Evolutionary conservation across 2,113 vertebrate species (phyloP).

Genomic region (Brachyistius frenatus): DNA sequence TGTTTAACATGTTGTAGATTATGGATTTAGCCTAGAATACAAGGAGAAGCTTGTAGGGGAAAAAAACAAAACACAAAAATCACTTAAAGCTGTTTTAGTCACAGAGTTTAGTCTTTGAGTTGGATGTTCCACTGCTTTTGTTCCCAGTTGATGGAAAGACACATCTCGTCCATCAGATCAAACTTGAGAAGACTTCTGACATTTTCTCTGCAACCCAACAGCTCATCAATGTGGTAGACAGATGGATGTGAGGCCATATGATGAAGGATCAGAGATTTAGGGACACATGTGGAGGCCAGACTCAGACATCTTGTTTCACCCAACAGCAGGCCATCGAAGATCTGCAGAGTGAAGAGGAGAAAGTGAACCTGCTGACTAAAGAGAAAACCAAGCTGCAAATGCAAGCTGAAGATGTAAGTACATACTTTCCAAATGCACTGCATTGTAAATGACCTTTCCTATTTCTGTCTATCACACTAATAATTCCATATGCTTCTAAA

Average conservation of each 20-base stretch:
- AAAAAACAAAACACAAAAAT: background rate
- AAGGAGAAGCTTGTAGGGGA: background rate
- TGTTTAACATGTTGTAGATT: constrained; percentile 21
- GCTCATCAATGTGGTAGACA: constrained; percentile 57
- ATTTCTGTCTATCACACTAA: too few species aligned
- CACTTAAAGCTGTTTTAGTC: constrained; percentile 7
- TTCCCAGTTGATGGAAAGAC: constrained; percentile 14
- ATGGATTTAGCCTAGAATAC: constrained; percentile 14
- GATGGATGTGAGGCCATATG: constrained; percentile 34
- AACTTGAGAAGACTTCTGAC: constrained; percentile 21
- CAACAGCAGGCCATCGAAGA: constrained; percentile 83
- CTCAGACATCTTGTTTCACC: constrained; percentile 38
- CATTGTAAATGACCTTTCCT: too few species aligned
- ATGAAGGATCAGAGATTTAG: constrained; percentile 38
- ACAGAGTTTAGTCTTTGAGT: background rate
- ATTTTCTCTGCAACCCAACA: constrained; percentile 32
- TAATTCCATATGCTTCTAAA: too few species aligned
- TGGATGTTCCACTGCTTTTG: background rate
- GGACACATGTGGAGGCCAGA: constrained; percentile 61
- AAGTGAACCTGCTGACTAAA: constrained; percentile 83
- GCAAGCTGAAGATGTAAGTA: constrained; percentile 79
- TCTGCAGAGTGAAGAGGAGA: constrained; percentile 84
- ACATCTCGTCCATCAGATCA: constrained; percentile 29
- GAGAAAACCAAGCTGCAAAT: constrained; percentile 83
- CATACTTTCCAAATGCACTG: too few species aligned